Conservation (phyloP, 2,113 vertebrate genomes). For the Anser cygnoides region DNA sequence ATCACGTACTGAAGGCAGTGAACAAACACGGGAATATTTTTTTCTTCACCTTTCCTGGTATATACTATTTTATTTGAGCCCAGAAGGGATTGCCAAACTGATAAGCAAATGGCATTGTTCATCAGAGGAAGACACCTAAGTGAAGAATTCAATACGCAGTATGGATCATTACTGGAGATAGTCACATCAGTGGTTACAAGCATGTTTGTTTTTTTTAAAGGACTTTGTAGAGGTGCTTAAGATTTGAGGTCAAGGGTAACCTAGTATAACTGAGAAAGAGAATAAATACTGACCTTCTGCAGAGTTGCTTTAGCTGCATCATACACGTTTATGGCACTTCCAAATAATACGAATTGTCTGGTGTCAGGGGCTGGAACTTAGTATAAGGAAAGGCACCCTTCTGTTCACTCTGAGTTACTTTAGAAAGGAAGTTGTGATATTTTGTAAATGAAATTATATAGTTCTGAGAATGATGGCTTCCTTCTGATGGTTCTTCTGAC, state of each 20-base stretch:
- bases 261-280: neutral
- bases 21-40: neutral
- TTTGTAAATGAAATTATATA: neutral
- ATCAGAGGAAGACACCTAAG: neutral
- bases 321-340: neutral
- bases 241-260: constrained; percentile 35
- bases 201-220: neutral
- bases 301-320: constrained; percentile 21
- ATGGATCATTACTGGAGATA: neutral
- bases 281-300: neutral
- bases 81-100: neutral
- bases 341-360: neutral
- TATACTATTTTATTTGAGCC: neutral
- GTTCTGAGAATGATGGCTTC: neutral
- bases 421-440: neutral
- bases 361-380: neutral
- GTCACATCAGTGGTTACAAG: neutral
- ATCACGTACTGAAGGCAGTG: neutral
- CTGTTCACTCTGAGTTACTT: neutral
- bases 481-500: constrained; percentile 5
- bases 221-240: neutral
- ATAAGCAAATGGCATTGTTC: neutral
- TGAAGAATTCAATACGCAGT: neutral
- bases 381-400: neutral
- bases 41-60: neutral